Base-by-base conservation (phyloP, 1,140 invertebrate genomes). In the Aleiodes sp. region DNA sequence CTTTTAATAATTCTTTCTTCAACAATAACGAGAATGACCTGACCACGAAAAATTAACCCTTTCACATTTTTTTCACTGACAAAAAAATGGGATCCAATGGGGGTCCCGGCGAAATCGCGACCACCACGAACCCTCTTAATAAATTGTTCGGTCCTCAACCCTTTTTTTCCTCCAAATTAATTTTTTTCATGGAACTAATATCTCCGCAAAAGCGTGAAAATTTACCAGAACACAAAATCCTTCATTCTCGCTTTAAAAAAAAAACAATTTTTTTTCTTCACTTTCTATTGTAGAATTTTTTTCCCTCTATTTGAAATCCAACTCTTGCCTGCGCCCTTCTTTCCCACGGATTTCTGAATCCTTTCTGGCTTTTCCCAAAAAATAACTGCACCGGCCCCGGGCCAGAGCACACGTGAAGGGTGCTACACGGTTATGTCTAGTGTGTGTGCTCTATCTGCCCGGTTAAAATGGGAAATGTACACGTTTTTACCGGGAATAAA, bases 331-430 rank as follows among this genome's bases (percentile, higher is more conserved):
- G 37, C 33, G 43, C 59, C 78, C 76, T 71, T 75, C 64, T 77
- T 83, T 83, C 82, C 80, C 82, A 83, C 82, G 82, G 73, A 83
- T 82, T 83, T n/a, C 78, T 79, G 73, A 83, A 83, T 83, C 78
- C 81, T 82, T 82, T 77, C 70, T 68, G 52, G 68, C 64, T 74
- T 75, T 75, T 76, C 67, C 72, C 73, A 71, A 21, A 76, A 80
- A 81, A 77, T 76, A 75, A 65, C 71, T 73, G 73, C 73, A 69
- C 33, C 61, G 24, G 57, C 59, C 61, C 31, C 4, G 41, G 37
- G 46, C 29, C 37, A 56, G n/a, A n/a, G 37, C n/a, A 16, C 35
- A 56, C 35, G 10, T 46, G 57, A 65, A 64, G 68, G 67, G 41
- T 67, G 63, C 39, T 61, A 33, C 29, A 59, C 19, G 59, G n/a